These are phyloP conservation scores for Ptilodon capucinus DNA, from an alignment of 2,888 invertebrate genomes.

Conservation along the genomic window DNA sequence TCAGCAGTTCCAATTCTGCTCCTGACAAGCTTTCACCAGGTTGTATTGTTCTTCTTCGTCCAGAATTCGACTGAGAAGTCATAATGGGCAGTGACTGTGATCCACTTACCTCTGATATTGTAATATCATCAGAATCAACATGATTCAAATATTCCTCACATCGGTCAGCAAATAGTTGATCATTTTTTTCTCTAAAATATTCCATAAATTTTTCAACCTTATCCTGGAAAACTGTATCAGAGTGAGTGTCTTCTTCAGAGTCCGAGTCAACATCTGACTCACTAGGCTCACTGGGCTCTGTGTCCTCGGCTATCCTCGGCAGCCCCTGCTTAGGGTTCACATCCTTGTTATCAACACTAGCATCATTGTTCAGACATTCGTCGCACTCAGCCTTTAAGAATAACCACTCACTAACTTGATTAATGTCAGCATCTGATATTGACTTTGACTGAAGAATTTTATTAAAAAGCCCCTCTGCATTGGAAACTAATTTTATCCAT, in stretches of 20 bases:
- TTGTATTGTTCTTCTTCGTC: slow-evolving; percentile 82
- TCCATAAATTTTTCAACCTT: slow-evolving; percentile 88
- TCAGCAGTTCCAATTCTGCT: slow-evolving; percentile 81
- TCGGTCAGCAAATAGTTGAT: slow-evolving; percentile 84
- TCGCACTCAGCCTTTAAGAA: slow-evolving; percentile 94
- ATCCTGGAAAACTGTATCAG: slow-evolving; percentile 86
- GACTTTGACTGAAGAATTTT: slow-evolving; percentile 87
- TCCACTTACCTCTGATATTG: slow-evolving; percentile 76
- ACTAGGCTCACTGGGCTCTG: slow-evolving; percentile 83
- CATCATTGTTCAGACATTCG: slow-evolving; percentile 87
- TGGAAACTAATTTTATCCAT: slow-evolving; percentile 91
- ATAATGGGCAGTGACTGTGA: slow-evolving; percentile 74
- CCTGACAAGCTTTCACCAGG: slow-evolving; percentile 84
- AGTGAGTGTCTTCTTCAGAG: slow-evolving; percentile 81
- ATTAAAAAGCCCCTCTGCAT: slow-evolving; percentile 92
- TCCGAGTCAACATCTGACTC: slow-evolving; percentile 84
- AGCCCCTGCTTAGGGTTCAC: slow-evolving; percentile 68
- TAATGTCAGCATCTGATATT: slow-evolving; percentile 87
- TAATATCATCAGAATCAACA: slow-evolving; percentile 77
- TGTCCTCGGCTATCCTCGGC: slow-evolving; percentile 77
- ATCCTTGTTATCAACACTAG: slow-evolving; percentile 71
- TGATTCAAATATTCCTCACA: slow-evolving; percentile 84
- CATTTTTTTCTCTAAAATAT: slow-evolving; percentile 87
- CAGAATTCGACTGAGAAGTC: slow-evolving; percentile 76
- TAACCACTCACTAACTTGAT: slow-evolving; percentile 90